phyloP scores from a whole-genome alignment of 2,888 invertebrate genomes.

The Oscheius onirici region DNA sequence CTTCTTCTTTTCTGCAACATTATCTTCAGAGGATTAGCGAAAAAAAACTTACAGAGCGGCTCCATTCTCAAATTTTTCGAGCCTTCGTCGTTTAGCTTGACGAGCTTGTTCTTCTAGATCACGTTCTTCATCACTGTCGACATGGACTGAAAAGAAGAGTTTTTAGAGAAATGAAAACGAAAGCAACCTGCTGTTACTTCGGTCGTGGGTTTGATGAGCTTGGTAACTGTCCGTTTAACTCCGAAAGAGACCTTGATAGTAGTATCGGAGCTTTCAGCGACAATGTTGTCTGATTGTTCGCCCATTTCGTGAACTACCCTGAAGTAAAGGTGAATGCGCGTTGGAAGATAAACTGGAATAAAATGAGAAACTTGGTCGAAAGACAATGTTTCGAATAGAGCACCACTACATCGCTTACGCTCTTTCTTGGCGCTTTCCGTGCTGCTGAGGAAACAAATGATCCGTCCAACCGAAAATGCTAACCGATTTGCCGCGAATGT shows the following conservation, averaged over 20 bases:
- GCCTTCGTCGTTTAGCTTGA: constrained; percentile 45
- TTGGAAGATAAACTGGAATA: too few species aligned
- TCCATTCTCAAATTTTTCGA: constrained; percentile 59
- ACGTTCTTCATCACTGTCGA: constrained; percentile 54
- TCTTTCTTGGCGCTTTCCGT: too few species aligned
- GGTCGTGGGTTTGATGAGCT: constrained; percentile 29
- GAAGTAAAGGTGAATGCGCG: too few species aligned
- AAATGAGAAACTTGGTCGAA: too few species aligned
- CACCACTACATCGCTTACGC: too few species aligned
- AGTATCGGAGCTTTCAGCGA: neutral
- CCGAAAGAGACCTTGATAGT: constrained; percentile 50
- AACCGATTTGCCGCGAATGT: too few species aligned
- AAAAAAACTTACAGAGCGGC: constrained; percentile 40
- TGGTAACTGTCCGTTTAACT: constrained; percentile 45
- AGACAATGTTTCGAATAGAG: too few species aligned
- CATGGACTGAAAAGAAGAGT: constrained; percentile 36
- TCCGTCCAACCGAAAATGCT: too few species aligned
- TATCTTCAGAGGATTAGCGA: neutral
- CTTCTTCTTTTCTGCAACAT: constrained; percentile 50
- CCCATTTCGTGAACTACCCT: too few species aligned
- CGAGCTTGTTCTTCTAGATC: constrained; percentile 47
- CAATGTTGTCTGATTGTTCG: too few species aligned
- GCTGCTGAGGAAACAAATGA: too few species aligned
- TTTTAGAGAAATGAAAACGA: neutral
- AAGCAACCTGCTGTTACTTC: constrained; percentile 38